Evolutionary conservation across 2,888 invertebrate species (phyloP).

Genomic region (Tenthredo scrophulariae): DNA sequence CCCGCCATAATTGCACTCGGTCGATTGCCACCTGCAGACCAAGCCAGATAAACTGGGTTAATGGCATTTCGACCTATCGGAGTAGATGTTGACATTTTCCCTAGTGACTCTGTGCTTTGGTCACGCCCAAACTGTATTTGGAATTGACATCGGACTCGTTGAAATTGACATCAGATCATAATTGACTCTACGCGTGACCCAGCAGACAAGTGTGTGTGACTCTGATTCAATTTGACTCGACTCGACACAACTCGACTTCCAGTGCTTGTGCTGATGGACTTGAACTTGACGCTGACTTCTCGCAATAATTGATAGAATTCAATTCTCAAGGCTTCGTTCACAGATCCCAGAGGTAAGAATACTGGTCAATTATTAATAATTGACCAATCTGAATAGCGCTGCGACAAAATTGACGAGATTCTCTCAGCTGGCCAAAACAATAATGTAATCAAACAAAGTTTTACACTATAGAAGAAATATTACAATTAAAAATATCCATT

Average conservation of each 20-base stretch:
- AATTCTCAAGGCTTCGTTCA: slow-evolving; percentile 65
- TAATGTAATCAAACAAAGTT: slow-evolving; percentile 65
- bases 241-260: slow-evolving; percentile 73
- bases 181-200: slow-evolving; percentile 77
- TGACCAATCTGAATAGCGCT: slow-evolving; percentile 72
- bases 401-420: slow-evolving; percentile 70
- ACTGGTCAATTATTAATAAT: slow-evolving; percentile 68
- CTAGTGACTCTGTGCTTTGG: slow-evolving; percentile 77
- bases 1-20: slow-evolving; percentile 76
- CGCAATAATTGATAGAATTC: slow-evolving; percentile 65
- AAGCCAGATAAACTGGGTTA: slow-evolving; percentile 79
- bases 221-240: slow-evolving; percentile 72
- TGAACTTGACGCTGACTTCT: slow-evolving; percentile 74
- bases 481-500: slow-evolving; percentile 66
- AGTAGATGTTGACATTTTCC: slow-evolving; percentile 72
- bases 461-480: slow-evolving; percentile 69
- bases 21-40: slow-evolving; percentile 78
- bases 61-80: slow-evolving; percentile 76
- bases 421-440: slow-evolving; percentile 68
- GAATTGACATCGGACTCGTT: slow-evolving; percentile 53
- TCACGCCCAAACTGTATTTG: slow-evolving; percentile 74
- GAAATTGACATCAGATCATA: slow-evolving; percentile 70
- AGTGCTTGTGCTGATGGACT: slow-evolving; percentile 75
- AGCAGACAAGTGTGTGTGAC: slow-evolving; percentile 76
- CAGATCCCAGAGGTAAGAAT: slow-evolving; percentile 68